Conservation (phyloP, 2,888 invertebrate genomes). For the Dimorphilus gyrociliatus region DNA sequence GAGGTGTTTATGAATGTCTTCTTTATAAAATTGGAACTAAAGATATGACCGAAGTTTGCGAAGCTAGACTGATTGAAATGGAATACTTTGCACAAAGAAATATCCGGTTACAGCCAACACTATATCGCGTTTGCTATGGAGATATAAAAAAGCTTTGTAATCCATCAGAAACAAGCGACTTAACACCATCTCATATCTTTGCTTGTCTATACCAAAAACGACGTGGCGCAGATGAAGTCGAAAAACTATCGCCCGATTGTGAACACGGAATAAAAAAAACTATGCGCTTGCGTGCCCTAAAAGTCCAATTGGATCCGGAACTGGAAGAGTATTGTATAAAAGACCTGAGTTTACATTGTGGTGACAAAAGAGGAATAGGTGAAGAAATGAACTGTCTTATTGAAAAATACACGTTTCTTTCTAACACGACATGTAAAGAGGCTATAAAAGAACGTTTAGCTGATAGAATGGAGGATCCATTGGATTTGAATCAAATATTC, state of each 20-base stretch:
- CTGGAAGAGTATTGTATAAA: conserved; percentile 75
- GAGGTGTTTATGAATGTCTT: no score
- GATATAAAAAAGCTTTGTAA: conserved; percentile 70
- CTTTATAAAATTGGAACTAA: conserved; percentile 74
- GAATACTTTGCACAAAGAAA: conserved; percentile 69
- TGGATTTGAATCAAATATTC: conserved; percentile 71
- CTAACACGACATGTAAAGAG: no score
- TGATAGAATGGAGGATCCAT: conserved; percentile 64
- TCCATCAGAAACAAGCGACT: conserved; percentile 45
- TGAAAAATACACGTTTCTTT: no score
- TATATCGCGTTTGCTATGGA: conserved; percentile 69
- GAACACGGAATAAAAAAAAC: conserved; percentile 62
- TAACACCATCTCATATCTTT: conserved; percentile 52
- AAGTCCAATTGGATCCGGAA: conserved; percentile 81
- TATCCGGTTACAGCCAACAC: conserved; percentile 26
- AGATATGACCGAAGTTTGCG: conserved; percentile 72
- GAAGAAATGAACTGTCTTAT: no score
- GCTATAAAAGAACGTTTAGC: no score
- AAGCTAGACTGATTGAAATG: conserved; percentile 75
- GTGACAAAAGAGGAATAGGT: conserved; percentile 58
- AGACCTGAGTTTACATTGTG: conserved; percentile 66
- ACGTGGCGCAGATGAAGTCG: neutral
- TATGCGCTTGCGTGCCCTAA: conserved; percentile 77
- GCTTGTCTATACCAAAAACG: conserved; percentile 67
- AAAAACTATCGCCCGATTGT: conserved; percentile 42